Conservation (phyloP, 2,113 vertebrate genomes). For the Platichthys stellatus region DNA sequence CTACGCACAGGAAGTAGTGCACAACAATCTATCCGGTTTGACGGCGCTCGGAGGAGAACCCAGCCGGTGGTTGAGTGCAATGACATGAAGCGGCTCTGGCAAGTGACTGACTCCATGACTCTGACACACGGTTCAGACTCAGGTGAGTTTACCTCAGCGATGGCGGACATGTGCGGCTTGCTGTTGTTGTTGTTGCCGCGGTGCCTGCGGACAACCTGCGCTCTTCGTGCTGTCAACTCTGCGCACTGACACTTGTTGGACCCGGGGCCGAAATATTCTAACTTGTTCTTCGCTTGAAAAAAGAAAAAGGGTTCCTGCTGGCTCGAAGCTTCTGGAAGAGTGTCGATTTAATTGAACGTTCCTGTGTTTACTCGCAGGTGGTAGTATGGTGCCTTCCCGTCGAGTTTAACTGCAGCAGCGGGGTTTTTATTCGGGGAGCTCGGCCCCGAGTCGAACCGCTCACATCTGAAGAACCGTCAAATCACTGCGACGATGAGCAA, state of each 20-base stretch:
- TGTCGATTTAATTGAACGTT: background rate
- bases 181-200: background rate
- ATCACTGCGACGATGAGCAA: constrained; percentile 66
- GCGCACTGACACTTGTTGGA: constrained; percentile 56
- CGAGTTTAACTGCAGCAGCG: constrained; percentile 36
- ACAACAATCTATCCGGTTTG: background rate
- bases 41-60: background rate
- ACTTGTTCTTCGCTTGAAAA: background rate
- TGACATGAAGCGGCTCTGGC: constrained; percentile 58
- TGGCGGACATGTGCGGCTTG: background rate
- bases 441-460: constrained; percentile 8
- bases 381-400: constrained; percentile 27
- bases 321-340: no score
- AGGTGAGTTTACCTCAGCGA: constrained; percentile 19
- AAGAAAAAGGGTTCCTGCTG: no score
- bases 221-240: constrained; percentile 44
- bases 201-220: constrained; percentile 6
- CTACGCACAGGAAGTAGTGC: accelerated
- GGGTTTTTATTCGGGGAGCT: constrained; percentile 12
- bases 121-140: background rate
- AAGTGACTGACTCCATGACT: constrained; percentile 14
- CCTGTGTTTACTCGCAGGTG: constrained; percentile 52
- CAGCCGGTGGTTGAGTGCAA: no score
- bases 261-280: background rate
- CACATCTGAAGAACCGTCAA: constrained; percentile 11